Base-by-base conservation (phyloP, 2,113 vertebrate species). In the Urocitellus parryii region DNA sequence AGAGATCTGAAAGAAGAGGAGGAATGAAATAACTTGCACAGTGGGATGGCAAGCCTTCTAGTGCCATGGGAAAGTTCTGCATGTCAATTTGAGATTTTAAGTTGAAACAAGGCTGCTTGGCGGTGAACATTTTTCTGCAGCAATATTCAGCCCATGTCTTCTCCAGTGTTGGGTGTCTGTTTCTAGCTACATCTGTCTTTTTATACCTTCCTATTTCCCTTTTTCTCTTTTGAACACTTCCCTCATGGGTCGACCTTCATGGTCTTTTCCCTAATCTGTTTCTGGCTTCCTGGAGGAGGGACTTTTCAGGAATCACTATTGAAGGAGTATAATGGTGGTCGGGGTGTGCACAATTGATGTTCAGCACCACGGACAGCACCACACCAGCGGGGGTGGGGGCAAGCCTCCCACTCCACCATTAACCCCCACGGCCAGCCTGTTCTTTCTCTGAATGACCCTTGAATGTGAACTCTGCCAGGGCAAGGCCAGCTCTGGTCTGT, bases 271-370 rank as follows among this genome's bases (percentile, higher is more conserved):
- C 9, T 58, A 58, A 45, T 88, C 29, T 67, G 20, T 25, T 77
- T 90, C n/a, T 56, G n/a, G 48, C 29, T 45, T 42, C 25, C n/a
- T 32, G 25, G 17, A 73, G 56, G 65, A 73, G 56, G 65, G 79
- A 27, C 37, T 79, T 92, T 79, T 67, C 80, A 78, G 85, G 72
- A 90, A 27, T 72, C 79, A 42, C 61, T 37, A 85, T 45, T 93
- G 18, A 79, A 89, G 32, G 42, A 65, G 25, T 84, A 42, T 27
- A 72, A 29, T 29, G 12, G 25, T 39, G 61, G 14, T 42, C 34
- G 48, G 70, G 6, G 39, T 39, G n/a, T 42, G 20, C 32, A 1
- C 22, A 24, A 10, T 1, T 25, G 22, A 37, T 18, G 1, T 72
- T 85, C 65, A 74, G 80, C 74, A 90, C 74, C 65, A 86, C 0